Base-by-base conservation (phyloP, 2,113 vertebrate species). In the Serilophus lunatus region DNA sequence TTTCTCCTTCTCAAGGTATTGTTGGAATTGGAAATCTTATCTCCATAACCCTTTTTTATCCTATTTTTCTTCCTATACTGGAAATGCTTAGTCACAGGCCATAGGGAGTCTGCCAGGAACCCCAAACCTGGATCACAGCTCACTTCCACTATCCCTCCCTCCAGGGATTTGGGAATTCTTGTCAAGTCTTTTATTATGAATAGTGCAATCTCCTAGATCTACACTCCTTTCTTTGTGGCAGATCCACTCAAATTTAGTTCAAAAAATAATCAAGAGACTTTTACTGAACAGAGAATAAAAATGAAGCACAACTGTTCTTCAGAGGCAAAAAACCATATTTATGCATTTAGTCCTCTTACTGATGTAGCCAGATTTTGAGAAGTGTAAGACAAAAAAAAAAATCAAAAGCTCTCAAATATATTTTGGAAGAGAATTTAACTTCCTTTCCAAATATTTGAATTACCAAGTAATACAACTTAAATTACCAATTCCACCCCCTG, bases 301-400 rank as follows among this genome's bases (percentile, higher is more conserved):
- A 10, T 53, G 16, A 82, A 57, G 12, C 15, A 89, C 33, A 89
- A 35, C 13, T 59, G 5, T 4, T 65, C 19, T 57, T 31, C 54
- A 60, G 0, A 65, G 7, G 12, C 1, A 3, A 83, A 70, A 20
- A 42, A 18, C 23, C 0, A 1, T 28, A 35, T 45, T 38, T 40
- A 13, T 31, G 13, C 11, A 23, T 56, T 68, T n/a, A 25, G 7
- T 57, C 29, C 38, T 84, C 64, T 76, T 68, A 63, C 5, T 29
- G 40, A 42, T 42, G 6, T 12, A 65, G 15, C 35, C 15, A 42
- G 33, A 74, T 35, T 69, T 28, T 28, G 16, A 44, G 10, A 89
- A 40, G 18, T n/a, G 5, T 2, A n/a, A 71, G 26, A 77, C 18
- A 11, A 86, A 91, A 42, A 42, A 11, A 86, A 91, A 42, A 42